phyloP scores from a whole-genome alignment of 92 coral and sea anemone species.

The Zoanthus sansibaricus region DNA sequence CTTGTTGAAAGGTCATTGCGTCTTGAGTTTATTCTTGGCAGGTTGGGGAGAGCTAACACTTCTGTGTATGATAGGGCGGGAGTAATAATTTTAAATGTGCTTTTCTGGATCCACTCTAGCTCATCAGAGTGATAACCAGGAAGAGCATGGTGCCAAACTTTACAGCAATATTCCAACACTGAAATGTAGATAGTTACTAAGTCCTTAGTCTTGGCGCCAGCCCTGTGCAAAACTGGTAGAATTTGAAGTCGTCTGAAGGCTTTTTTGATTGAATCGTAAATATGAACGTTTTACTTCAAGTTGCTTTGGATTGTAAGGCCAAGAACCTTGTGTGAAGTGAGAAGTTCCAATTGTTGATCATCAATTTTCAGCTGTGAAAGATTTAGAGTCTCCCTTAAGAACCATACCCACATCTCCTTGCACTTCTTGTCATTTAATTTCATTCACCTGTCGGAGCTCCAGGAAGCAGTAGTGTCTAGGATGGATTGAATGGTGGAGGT shows the following conservation, averaged over 20 bases:
- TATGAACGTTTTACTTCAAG: slow-evolving; percentile 28
- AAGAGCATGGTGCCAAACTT: too few relatives aligned
- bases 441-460: slow-evolving; percentile 54
- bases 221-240: slow-evolving; percentile 34
- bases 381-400: background rate
- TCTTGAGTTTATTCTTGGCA: too few relatives aligned
- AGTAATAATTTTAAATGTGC: too few relatives aligned
- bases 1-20: too few relatives aligned
- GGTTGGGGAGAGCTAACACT: too few relatives aligned
- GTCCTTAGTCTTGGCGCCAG: background rate
- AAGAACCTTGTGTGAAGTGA: slow-evolving; percentile 49
- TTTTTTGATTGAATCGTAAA: background rate
- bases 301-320: slow-evolving; percentile 30
- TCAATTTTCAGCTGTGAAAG: slow-evolving; percentile 36
- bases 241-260: slow-evolving; percentile 40
- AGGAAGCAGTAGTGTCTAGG: slow-evolving; percentile 25
- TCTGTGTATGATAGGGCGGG: too few relatives aligned
- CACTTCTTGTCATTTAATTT: slow-evolving; percentile 57
- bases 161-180: too few relatives aligned
- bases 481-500: slow-evolving; percentile 26
- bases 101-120: too few relatives aligned
- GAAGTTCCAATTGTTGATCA: slow-evolving; percentile 54
- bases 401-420: slow-evolving; percentile 55
- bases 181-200: too few relatives aligned
- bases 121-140: too few relatives aligned